Evolutionary conservation across 1,140 invertebrate species (phyloP).

Genomic region (Holcopasites calliopsidis): DNA sequence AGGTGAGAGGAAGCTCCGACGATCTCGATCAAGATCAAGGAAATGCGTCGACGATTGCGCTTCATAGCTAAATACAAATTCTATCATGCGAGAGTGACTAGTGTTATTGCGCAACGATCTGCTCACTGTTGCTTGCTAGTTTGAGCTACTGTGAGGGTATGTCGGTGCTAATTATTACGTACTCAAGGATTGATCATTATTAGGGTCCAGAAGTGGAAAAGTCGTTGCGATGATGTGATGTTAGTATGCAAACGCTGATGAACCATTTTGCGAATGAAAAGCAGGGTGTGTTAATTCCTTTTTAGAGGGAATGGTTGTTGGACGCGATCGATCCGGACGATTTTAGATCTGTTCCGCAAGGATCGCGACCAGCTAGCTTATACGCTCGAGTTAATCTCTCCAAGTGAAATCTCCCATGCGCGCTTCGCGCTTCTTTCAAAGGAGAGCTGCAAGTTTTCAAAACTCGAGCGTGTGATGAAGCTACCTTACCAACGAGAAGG

Average conservation of each 20-base stretch:
- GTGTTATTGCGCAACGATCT: neutral
- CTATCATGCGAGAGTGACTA: neutral
- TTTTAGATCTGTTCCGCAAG: neutral
- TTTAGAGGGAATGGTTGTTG: neutral
- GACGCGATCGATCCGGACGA: neutral
- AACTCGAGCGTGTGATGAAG: neutral
- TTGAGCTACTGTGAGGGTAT: neutral
- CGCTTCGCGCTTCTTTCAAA: too few relatives aligned
- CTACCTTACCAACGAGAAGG: neutral
- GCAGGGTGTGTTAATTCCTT: slow-evolving; percentile 6
- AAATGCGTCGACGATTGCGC: neutral
- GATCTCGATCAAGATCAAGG: neutral
- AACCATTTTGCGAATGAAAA: neutral
- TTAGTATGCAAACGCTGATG: slow-evolving; percentile 24
- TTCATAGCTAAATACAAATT: neutral
- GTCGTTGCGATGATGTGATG: slow-evolving; percentile 20
- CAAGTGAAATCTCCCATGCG: neutral
- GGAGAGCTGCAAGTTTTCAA: too few relatives aligned
- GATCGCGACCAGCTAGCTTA: neutral
- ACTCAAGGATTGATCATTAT: slow-evolving; percentile 37
- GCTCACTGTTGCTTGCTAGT: neutral
- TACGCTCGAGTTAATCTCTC: neutral
- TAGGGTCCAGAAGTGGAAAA: slow-evolving; percentile 50
- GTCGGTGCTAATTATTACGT: slow-evolving; percentile 29
- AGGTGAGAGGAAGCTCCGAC: neutral